Base-by-base conservation (phyloP, 2,888 invertebrate species). In the Papilio demoleus region DNA sequence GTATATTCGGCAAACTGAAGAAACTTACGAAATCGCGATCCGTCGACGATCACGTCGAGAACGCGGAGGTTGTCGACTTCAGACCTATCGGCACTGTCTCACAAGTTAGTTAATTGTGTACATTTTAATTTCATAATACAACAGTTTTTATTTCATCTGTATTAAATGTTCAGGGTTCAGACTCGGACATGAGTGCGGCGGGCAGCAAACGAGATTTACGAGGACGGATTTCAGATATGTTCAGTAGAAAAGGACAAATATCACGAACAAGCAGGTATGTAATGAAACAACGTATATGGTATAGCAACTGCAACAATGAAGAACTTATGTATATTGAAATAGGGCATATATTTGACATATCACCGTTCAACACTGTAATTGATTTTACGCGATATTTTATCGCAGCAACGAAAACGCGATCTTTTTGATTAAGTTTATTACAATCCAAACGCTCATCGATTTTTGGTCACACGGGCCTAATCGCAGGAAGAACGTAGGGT, bases 21-120 rank as follows among this genome's bases (percentile, higher is more conserved):
- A 96, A 97, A 81, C 88, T 97, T 64, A 97, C 97, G 2, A 97
- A 97, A 86, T 96, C 97, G 1, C 94, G 96, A 60, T 97, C 96
- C 74, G 95, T 96, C 65, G 96, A 97, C 79, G 96, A 96, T 80
- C 94, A 94, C 74, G 88, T 83, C 6, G 90, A 91, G 50, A 69
- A 65, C 60, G 78, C 87, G 0, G 92, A 93, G 27, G 83, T 86
- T 8, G 87, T 84, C 0, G 93, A 92, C 40, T 93, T 93, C 71
- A 85, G 89, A 76, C 93, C 93, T 1, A 92, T 93, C 62, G 93
- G 93, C 69, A 88, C 94, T 36, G 92, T 93, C n/a, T 93, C 93
- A 61, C 94, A 94, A 90, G 93, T 93, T 70, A 24, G 38, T 5
- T 62, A 24, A 38, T n/a, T 58, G 9, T 36, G 31, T 59, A 22